Base-by-base conservation (phyloP, 1,140 invertebrate genomes). In the Drosophila malerkotliana region DNA sequence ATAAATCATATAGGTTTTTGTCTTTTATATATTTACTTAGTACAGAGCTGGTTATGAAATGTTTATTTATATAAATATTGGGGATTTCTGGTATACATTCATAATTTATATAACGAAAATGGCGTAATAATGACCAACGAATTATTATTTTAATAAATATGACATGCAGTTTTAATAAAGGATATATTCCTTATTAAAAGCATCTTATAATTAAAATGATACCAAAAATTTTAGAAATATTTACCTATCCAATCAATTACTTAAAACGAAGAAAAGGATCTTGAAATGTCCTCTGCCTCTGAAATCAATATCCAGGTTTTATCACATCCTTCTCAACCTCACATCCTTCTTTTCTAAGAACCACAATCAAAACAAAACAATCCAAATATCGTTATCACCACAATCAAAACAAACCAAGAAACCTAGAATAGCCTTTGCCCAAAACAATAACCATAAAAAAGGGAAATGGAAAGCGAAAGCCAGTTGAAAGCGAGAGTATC, bases 401-500 rank as follows among this genome's bases (percentile, higher is more conserved):
- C 24, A 39, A 68, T 37, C 32, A 52, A 56, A 57, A 49, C 61
- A 57, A 64, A 26, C 2, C 64, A 54, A 54, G 32, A 37, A 49
- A 34, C 44, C 28, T 12, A 9, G 30, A 24, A 24, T 8, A 39
- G 60, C 49, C 61, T 18, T 45, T 57, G 45, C 63, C 56, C 37
- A 54, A 21, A 49, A 28, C 73, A 62, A 54, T 64, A 52, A 49
- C 72, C 54, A 67, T 58, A 74, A 67, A 37, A 37, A 12, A 37
- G 10, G 34, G 34, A 37, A 63, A 49, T 14, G 60, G 53, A 79
- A 84, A 79, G 37, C 72, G 72, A 82, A 74, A 82, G 68, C 68
- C 61, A 68, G 74, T 69, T 57, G 63, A 83, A 78, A 78, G 39
- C 64, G 64, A 84, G 76, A 84, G 76, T 78, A 75, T 82, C 48